Conservation (phyloP, 2,113 vertebrate genomes). For the Syngnathoides biaculeatus region DNA sequence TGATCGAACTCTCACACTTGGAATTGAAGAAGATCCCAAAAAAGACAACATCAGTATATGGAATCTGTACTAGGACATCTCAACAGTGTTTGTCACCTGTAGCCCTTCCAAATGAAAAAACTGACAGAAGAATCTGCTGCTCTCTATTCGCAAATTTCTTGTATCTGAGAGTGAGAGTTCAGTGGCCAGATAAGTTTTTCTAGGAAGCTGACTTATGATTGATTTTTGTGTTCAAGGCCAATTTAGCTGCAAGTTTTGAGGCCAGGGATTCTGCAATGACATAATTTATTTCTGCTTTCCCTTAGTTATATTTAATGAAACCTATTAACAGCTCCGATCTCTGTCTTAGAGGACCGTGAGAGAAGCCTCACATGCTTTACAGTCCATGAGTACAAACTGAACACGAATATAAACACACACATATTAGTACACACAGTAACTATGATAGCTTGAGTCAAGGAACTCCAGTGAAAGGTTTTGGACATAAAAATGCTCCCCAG, state of each 20-base stretch:
- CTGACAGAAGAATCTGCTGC: constrained; percentile 16
- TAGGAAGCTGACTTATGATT: constrained; percentile 25
- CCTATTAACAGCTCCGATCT: constrained; percentile 17
- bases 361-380: constrained; percentile 26
- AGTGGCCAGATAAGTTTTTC: constrained; percentile 7
- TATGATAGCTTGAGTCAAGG: constrained; percentile 44
- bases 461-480: constrained; percentile 39
- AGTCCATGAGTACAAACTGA: constrained; percentile 34
- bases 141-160: constrained; percentile 1
- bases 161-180: constrained; percentile 8
- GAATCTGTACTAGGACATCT: constrained; percentile 34
- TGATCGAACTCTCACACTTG: constrained; percentile 15
- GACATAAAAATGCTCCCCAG: constrained; percentile 43
- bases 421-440: constrained; percentile 31
- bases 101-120: constrained; percentile 30
- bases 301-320: constrained; percentile 32
- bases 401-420: constrained; percentile 7
- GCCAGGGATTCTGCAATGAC: constrained; percentile 16
- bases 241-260: constrained; percentile 18
- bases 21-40: constrained; percentile 30
- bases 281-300: constrained; percentile 20
- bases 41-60: constrained; percentile 37
- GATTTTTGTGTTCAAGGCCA: constrained; percentile 29
- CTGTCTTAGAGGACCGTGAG: constrained; percentile 22
- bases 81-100: constrained; percentile 17